Evolutionary conservation across 2,113 vertebrate species (phyloP).

Genomic region (Carlito syrichta): DNA sequence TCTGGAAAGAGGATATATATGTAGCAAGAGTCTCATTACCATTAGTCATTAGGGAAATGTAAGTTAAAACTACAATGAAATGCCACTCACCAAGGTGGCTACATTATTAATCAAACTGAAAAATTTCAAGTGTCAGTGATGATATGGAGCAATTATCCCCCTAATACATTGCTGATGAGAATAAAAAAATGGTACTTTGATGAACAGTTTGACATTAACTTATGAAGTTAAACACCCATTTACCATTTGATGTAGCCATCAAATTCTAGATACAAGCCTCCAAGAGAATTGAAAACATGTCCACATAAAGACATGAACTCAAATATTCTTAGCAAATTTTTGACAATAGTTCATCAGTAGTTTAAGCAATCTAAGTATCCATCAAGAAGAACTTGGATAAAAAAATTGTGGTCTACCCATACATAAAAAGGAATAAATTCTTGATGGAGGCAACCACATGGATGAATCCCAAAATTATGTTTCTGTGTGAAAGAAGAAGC

Average conservation of each 20-base stretch:
- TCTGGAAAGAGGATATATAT: neutral
- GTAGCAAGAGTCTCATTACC: neutral
- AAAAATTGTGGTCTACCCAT: neutral
- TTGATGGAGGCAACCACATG: neutral
- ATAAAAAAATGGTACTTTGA: neutral
- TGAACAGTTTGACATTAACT: neutral
- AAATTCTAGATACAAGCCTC: neutral
- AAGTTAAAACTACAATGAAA: neutral
- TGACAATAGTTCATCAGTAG: neutral
- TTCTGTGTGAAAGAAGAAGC: neutral
- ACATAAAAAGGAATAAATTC: neutral
- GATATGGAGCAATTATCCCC: no score
- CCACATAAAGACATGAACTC: neutral
- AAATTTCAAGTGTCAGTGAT: neutral
- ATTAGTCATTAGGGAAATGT: neutral
- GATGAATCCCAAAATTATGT: neutral
- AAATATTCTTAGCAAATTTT: neutral
- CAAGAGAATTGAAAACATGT: neutral
- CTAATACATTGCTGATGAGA: neutral
- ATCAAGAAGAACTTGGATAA: neutral
- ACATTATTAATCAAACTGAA: neutral
- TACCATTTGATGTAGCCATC: neutral
- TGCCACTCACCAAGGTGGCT: neutral
- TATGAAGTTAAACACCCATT: neutral
- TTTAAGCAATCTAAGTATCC: neutral